A percentile compares a stretch with the other conserved stretches of the same genome.
phyloP scores from a whole-genome alignment of 2,113 vertebrate species.

The Ellobius talpinus region DNA sequence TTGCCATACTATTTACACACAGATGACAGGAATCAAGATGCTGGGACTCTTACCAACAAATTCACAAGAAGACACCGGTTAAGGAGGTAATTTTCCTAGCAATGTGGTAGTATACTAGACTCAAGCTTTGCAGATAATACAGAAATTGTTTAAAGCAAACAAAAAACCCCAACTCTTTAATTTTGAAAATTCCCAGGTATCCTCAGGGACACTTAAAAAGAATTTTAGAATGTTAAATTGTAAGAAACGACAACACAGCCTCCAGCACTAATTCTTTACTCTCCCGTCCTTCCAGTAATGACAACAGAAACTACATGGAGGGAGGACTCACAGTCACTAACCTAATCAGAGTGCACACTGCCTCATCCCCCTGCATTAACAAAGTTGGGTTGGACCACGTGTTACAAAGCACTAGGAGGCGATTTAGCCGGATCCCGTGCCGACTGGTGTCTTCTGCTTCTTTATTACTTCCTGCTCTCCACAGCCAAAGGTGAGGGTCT shows the following conservation, averaged over 20 bases:
- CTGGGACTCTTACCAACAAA: background rate
- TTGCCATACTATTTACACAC: background rate
- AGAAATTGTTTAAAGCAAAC: background rate
- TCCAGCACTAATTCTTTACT: background rate
- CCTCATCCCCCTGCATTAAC: background rate
- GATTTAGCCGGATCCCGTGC: background rate
- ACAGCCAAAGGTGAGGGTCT: background rate
- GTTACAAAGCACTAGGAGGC: constrained; percentile 1
- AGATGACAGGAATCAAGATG: background rate
- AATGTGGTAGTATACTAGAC: background rate
- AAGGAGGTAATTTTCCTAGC: background rate
- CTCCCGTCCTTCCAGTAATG: constrained; percentile 8
- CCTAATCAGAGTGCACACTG: background rate
- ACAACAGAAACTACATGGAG: background rate
- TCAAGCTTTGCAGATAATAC: background rate
- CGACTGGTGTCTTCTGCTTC: constrained; percentile 21
- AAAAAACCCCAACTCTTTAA: background rate
- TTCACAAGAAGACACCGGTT: background rate
- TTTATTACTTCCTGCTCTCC: constrained; percentile 49
- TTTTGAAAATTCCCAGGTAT: constrained; percentile 14
- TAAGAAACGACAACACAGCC: constrained; percentile 40
- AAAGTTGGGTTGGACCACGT: background rate
- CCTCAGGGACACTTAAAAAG: background rate
- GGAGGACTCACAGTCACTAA: background rate
- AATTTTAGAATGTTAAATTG: constrained; percentile 3